Evolutionary conservation across 1,140 invertebrate genomes (phyloP).

Genomic region (Batillaria attramentaria): DNA sequence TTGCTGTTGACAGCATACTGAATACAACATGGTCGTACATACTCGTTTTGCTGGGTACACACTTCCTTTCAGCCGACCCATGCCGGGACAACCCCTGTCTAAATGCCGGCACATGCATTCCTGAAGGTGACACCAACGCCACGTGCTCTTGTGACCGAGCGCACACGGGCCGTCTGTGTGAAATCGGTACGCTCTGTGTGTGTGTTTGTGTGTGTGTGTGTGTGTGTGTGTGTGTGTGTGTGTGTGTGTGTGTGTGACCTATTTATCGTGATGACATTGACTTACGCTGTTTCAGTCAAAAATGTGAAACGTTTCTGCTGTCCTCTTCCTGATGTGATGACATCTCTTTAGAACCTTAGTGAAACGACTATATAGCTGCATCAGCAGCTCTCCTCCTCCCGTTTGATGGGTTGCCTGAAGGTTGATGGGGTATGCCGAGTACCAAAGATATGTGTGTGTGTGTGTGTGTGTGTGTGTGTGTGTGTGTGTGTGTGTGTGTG

Average conservation of each 20-base stretch:
- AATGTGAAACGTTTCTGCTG: too few relatives aligned
- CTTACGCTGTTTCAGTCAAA: too few relatives aligned
- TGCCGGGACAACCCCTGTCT: constrained; percentile 18
- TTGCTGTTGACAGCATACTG: too few relatives aligned
- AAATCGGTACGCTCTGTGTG: too few relatives aligned
- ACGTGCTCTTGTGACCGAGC: not conserved
- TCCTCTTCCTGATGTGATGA: not conserved
- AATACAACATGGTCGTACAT: too few relatives aligned
- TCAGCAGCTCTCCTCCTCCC: not conserved
- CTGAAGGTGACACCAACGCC: not conserved
- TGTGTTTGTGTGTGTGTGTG: not conserved
- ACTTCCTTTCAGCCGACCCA: too few relatives aligned
- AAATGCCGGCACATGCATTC: not conserved
- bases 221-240: constrained; percentile 14
- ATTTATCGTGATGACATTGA: too few relatives aligned
- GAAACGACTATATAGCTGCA: not conserved
- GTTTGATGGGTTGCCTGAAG: too few relatives aligned
- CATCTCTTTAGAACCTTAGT: not conserved
- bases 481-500: constrained; percentile 8
- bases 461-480: constrained; percentile 18
- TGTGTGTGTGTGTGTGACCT: constrained; percentile 14
- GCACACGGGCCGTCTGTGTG: too few relatives aligned
- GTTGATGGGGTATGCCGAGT: too few relatives aligned
- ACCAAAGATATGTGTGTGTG: not conserved
- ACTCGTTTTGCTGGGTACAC: too few relatives aligned